Percentiles rank a stretch among this genome's conserved stretches.
These are phyloP conservation scores for Xenopus petersii DNA, from an alignment of 2,797 vertebrate species.

Conservation along the genomic window DNA sequence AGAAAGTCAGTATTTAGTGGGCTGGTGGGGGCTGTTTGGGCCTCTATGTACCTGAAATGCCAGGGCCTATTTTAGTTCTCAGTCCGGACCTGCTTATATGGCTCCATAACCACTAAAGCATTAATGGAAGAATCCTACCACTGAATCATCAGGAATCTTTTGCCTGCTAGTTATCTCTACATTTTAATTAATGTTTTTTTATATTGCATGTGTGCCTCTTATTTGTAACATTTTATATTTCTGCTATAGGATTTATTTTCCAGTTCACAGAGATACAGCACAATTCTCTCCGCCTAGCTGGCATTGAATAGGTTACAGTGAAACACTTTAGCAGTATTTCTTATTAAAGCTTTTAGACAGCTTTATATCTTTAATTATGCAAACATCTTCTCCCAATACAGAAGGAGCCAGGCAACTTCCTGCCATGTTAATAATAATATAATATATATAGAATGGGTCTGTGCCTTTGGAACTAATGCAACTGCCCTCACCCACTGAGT, in stretches of 20 bases:
- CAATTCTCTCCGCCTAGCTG: conserved; percentile 18
- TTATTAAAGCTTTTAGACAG: conserved; percentile 47
- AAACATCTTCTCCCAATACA: conserved; percentile 43
- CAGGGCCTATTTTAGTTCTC: no score
- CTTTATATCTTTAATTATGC: conserved; percentile 50
- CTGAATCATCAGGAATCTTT: no score
- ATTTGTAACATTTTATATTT: background rate
- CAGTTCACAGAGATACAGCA: background rate
- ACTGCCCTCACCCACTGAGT: conserved; percentile 48
- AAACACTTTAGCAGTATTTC: conserved; percentile 39
- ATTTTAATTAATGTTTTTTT: no score
- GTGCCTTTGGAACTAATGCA: conserved; percentile 45
- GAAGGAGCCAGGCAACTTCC: conserved; percentile 47
- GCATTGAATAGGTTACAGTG: conserved; percentile 41
- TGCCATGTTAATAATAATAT: conserved; percentile 51
- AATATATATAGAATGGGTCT: conserved; percentile 49
- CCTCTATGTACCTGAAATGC: no score
- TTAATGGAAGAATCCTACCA: no score
- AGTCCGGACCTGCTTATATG: no score
- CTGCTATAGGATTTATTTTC: background rate
- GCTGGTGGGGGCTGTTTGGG: no score
- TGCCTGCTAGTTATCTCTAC: no score
- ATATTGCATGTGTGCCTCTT: no score
- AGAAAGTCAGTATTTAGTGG: no score
- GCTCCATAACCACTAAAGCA: no score